Evolutionary conservation across 2,797 vertebrate genomes (phyloP), one percentile per base, ranked within the genome.

Genomic region (Clarias fuscus): DNA sequence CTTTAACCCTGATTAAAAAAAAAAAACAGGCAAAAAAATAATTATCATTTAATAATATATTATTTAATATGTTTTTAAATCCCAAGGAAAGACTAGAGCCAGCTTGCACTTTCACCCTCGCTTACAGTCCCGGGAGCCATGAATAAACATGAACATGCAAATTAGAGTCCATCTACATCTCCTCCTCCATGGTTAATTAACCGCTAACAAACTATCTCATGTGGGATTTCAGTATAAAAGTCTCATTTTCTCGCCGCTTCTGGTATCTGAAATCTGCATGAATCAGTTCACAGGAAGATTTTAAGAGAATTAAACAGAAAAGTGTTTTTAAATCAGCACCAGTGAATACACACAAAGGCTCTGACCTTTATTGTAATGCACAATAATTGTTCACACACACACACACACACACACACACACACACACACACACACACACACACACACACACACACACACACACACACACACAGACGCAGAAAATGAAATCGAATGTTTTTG

Each of bases 401-500:
- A 75, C 11, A 76, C 22, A 73, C 33, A 33, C 33, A 11, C 22
- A 53, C 24, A 68, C 27, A 68, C 67, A 68, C 67, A 68, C 27
- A 68, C n/a, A n/a, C n/a, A n/a, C n/a, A n/a, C 8, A 67, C 15
- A 81, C 37, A 64, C 59, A 62, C 58, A 61, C 17, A 61, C 18
- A 6, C 27, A 24, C 56, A 78, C 30, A 56, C 72, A 75, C 43
- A 75, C 11, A 76, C 22, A 73, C 33, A 33, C 33, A 11, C 22
- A 53, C 24, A 68, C 27, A 68, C 67, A 68, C 67, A 68, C 27
- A 68, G 4, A 70, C 18, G 13, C 3, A 80, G 59, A 27, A 27
- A 67, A 53, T 72, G 53, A 72, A 72, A 83, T 91, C 15, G 33
- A 67, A 71, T 76, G 72, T 61, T 81, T 81, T 48, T 2, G 20